Base-by-base conservation (phyloP, 1,140 invertebrate species). In the Drosophila jambulina region DNA sequence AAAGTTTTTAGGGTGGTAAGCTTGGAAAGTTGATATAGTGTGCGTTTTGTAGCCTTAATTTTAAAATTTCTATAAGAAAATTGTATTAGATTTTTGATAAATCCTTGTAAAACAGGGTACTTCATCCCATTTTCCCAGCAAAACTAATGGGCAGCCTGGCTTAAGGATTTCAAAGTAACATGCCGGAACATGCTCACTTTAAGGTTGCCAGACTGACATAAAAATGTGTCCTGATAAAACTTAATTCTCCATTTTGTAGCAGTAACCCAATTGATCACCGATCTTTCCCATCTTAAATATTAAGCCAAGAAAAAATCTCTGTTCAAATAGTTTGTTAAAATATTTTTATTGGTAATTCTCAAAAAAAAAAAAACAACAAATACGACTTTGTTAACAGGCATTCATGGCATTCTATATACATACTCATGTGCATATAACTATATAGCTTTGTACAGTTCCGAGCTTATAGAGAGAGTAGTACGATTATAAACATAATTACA, bases 361-460 rank as follows among this genome's bases (percentile, higher is more conserved):
- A 34, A 17, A 51, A 51, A 69, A 70, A 63, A 62, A 62, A 70
- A 70, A 67, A 27, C n/a, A 32, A 68, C 32, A 68, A 68, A 69
- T 68, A 17, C 48, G 67, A 67, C 62, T 70, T 70, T 54, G 62
- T 68, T 68, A 70, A 70, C 67, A 46, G 62, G 56, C 62, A 56
- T 63, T 40, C 46, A 54, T 54, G 67, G 48, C 67, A 54, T 67
- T 38, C 62, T 45, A 45, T 42, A 40, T 34, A 13, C 49, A 34
- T 43, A 45, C 68, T 34, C 49, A 48, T 56, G 36, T 40, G 34
- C 67, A 38, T 67, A 48, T 64, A 49, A 32, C 45, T 75, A 54
- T 42, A 43, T 23, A 68, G 56, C 64, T 78, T 61, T 77, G 57
- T 78, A 78, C 75, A 61, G 56, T 49, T 54, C 19, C 34, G 36